Evolutionary conservation across 2,888 invertebrate genomes (phyloP).

Genomic region (Kryphioiulus occultus): DNA sequence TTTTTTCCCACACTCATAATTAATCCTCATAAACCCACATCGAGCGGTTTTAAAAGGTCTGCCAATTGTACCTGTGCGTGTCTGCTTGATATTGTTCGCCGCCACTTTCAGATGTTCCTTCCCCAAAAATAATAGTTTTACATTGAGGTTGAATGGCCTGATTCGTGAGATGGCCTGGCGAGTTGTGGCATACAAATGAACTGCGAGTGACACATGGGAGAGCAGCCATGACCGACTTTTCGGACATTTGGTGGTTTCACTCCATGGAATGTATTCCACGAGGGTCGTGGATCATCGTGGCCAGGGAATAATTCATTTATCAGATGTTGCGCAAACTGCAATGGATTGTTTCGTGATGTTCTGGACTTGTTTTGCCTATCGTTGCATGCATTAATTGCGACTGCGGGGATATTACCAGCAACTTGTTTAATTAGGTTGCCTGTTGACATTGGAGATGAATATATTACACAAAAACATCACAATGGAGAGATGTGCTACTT

Average conservation of each 20-base stretch:
- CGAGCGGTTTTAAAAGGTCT: background rate
- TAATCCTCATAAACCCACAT: background rate
- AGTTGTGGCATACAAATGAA: conserved; percentile 11
- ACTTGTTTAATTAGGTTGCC: no score
- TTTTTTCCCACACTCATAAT: background rate
- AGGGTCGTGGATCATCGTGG: background rate
- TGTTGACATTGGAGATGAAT: no score
- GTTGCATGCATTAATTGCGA: no score
- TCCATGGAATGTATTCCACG: background rate
- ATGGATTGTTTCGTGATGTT: background rate
- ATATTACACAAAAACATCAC: no score
- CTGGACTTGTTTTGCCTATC: background rate
- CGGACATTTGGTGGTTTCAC: background rate
- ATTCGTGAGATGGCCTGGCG: conserved; percentile 40
- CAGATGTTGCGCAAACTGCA: background rate
- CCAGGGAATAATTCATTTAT: background rate
- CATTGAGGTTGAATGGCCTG: conserved; percentile 28
- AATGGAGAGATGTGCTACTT: no score
- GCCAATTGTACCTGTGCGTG: background rate
- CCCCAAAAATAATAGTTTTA: background rate
- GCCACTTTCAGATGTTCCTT: background rate
- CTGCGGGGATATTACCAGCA: no score
- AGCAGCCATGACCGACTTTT: background rate
- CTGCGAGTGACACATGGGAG: background rate
- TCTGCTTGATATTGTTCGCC: background rate